Evolutionary conservation across 2,888 invertebrate genomes (phyloP).

Genomic region (Archaeoteleia sp.): DNA sequence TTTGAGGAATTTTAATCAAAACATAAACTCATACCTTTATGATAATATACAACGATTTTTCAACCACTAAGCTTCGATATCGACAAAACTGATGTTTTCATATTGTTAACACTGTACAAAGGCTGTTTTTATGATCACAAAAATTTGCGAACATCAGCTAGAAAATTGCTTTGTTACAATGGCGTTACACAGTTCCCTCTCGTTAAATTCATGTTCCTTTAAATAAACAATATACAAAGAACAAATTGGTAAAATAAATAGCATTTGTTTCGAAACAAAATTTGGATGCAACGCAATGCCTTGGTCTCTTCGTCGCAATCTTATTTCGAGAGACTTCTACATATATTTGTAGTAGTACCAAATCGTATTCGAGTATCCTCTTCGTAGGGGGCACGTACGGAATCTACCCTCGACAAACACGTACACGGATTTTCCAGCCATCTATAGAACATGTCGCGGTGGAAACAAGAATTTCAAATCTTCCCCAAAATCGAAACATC

Average conservation of each 20-base stretch:
- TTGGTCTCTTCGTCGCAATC: slow-evolving; percentile 34
- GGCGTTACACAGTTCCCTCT: no score
- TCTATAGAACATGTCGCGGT: slow-evolving; percentile 24
- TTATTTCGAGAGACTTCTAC: slow-evolving; percentile 26
- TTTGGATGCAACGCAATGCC: slow-evolving; percentile 22
- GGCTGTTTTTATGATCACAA: no score
- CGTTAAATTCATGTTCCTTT: no score
- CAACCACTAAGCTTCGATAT: no score
- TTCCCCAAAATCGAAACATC: slow-evolving; percentile 17
- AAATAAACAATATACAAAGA: background rate
- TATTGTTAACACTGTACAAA: no score
- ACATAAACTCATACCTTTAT: no score
- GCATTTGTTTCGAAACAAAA: background rate
- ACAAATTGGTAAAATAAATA: background rate
- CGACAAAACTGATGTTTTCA: no score
- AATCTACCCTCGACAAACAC: slow-evolving; percentile 48
- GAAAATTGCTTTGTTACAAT: no score
- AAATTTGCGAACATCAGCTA: no score
- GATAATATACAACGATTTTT: no score
- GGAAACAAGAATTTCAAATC: slow-evolving; percentile 35
- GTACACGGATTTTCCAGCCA: slow-evolving; percentile 41
- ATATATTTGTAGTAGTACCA: slow-evolving; percentile 34
- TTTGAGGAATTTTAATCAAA: no score
- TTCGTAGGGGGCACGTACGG: slow-evolving; percentile 37
- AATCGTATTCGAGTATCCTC: slow-evolving; percentile 33